phyloP scores from a whole-genome alignment of 1,140 invertebrate genomes.

The Gerris buenoi region DNA sequence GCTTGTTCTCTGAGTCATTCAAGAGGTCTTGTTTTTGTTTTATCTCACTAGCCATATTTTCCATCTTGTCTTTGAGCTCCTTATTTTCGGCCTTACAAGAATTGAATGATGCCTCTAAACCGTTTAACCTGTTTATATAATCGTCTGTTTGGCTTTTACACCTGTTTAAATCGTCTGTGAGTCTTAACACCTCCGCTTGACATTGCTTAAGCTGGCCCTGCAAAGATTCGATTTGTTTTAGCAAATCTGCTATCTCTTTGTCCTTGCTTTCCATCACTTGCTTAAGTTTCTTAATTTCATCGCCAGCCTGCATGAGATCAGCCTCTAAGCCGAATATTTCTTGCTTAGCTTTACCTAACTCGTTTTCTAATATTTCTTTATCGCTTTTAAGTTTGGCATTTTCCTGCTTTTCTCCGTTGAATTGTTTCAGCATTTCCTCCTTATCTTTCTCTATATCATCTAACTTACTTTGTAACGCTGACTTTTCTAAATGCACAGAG shows the following conservation, averaged over 20 bases:
- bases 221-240: neutral
- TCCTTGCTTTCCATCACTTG: neutral
- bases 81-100: conserved; percentile 1
- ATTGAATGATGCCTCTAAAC: neutral
- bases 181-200: neutral
- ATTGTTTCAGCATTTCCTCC: neutral
- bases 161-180: neutral
- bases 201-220: neutral
- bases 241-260: neutral
- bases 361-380: neutral
- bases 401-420: neutral
- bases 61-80: conserved; percentile 1
- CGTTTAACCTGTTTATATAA: neutral
- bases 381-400: neutral
- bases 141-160: neutral
- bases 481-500: neutral
- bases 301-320: neutral
- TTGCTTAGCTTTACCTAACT: neutral
- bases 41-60: neutral
- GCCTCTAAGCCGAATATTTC: neutral
- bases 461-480: neutral
- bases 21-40: neutral
- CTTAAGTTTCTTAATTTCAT: neutral
- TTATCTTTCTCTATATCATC: neutral
- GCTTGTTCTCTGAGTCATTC: neutral